Evolutionary conservation across 2,113 vertebrate genomes (phyloP), one percentile per base, ranked within the genome.

Genomic region (Seriola quinqueradiata): DNA sequence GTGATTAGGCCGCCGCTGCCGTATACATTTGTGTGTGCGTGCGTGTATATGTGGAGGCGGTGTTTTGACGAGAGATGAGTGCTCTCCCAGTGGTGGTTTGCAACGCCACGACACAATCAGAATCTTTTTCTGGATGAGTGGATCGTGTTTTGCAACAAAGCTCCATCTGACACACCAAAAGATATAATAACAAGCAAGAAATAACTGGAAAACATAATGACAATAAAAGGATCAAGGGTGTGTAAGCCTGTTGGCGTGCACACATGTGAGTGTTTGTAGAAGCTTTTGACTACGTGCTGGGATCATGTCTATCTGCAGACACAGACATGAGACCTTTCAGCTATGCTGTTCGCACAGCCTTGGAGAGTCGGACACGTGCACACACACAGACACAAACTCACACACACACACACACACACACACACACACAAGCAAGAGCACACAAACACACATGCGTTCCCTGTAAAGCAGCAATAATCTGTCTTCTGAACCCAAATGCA

Each of bases 1-100:
- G 52, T 64, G 70, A 85, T 86, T 78, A 80, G 52, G 57, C 77
- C 46, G 55, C 75, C 4, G 58, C 70, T 75, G 84, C 68, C 77
- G 68, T 13, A 64, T 67, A 46, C 75, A 48, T 83, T 59, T 76
- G 68, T 50, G 6, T n/a, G 42, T 50, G 68, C n/a, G n/a, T 42
- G 63, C 9, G 70, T 38, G 12, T 32, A 23, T 61, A 32, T 61
- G 61, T 60, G 58, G 52, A 75, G 64, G 72, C 25, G 28, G 64
- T 32, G 32, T 64, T 21, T 84, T 63, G 0, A 46, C 12, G 13
- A 10, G 66, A 70, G 25, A 58, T 23, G 42, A 86, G 77, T n/a
- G 79, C 71, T 75, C 60, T 68, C 82, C 69, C 54, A 9, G 52
- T 63, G n/a, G 46, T 8, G n/a, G 4, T 60, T 28, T 1, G 6